Percentiles rank a stretch among this genome's conserved stretches.
phyloP scores from a whole-genome alignment of 2,113 vertebrate species.

The Andinoacara biseriatus region DNA sequence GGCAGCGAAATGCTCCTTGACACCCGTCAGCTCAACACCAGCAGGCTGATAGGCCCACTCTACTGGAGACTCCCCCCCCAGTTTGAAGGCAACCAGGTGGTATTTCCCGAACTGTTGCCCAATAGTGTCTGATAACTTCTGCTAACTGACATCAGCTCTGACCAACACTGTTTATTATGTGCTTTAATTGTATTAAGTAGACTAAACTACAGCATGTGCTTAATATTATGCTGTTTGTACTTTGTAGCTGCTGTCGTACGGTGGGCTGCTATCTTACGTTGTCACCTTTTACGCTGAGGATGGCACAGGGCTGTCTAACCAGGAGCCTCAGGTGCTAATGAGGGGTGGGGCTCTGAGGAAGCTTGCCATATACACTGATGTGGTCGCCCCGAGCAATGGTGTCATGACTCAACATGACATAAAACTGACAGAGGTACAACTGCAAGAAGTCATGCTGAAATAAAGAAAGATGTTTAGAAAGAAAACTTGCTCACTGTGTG shows the following conservation, averaged over 20 bases:
- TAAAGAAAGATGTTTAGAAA: not conserved
- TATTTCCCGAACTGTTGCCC: not conserved
- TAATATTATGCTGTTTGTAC: not conserved
- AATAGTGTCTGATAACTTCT: fast-evolving
- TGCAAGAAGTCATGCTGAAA: not conserved
- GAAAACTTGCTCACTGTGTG: not conserved
- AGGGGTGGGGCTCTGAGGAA: conserved; percentile 87
- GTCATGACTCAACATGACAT: conserved; percentile 79
- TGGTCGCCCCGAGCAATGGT: conserved; percentile 82
- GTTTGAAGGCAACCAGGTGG: conserved; percentile 87
- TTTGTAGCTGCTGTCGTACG: conserved; percentile 87
- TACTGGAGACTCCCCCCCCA: conserved; percentile 89
- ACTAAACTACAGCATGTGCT: not conserved
- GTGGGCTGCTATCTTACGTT: conserved; percentile 86
- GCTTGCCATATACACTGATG: conserved; percentile 85
- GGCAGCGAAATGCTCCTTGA: conserved; percentile 85
- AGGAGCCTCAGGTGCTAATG: conserved; percentile 93
- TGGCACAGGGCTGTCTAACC: conserved; percentile 84
- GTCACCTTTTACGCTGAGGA: conserved; percentile 86
- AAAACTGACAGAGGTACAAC: conserved; percentile 88
- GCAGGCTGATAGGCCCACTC: conserved; percentile 79
- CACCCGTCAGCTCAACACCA: conserved; percentile 71
- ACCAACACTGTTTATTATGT: not conserved
- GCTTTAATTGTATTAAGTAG: not conserved
- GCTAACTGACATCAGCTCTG: not conserved